Evolutionary conservation across 2,797 vertebrate species (phyloP).

Genomic region (Nannoperca australis): DNA sequence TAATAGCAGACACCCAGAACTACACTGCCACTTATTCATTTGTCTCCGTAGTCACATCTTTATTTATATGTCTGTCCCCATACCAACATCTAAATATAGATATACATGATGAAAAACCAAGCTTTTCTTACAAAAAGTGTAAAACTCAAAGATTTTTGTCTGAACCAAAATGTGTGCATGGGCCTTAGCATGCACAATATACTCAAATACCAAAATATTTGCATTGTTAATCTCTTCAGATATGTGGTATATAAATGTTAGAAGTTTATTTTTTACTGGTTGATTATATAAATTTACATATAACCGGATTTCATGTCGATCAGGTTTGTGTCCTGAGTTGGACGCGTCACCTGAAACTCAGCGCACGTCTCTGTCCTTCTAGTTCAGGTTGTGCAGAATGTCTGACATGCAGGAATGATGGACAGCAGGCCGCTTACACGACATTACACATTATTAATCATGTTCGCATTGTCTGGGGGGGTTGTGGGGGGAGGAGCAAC

Average conservation of each 20-base stretch:
- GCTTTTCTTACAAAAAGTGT: constrained; percentile 9
- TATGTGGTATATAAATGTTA: neutral
- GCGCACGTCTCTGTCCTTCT: neutral
- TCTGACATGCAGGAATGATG: constrained; percentile 54
- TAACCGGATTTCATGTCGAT: constrained; percentile 4
- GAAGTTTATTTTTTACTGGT: neutral
- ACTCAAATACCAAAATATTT: neutral
- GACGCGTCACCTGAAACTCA: neutral
- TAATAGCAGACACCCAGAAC: constrained; percentile 77
- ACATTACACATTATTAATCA: constrained; percentile 86
- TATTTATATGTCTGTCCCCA: constrained; percentile 61
- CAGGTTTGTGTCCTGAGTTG: constrained; percentile 10
- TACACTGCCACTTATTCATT: constrained; percentile 73
- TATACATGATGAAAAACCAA: constrained; percentile 6
- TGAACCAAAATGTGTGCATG: neutral
- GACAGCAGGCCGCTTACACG: constrained; percentile 77
- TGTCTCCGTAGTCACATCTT: constrained; percentile 67
- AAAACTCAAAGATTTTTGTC: constrained; percentile 2
- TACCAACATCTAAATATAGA: constrained; percentile 69
- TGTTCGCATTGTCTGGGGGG: constrained; percentile 61
- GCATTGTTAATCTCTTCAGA: neutral
- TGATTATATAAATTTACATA: neutral
- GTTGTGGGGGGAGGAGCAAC: constrained; percentile 32
- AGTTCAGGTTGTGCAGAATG: constrained; percentile 44
- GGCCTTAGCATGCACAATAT: neutral